Base-by-base conservation (phyloP, 2,113 vertebrate genomes). In the Festucalex cinctus region DNA sequence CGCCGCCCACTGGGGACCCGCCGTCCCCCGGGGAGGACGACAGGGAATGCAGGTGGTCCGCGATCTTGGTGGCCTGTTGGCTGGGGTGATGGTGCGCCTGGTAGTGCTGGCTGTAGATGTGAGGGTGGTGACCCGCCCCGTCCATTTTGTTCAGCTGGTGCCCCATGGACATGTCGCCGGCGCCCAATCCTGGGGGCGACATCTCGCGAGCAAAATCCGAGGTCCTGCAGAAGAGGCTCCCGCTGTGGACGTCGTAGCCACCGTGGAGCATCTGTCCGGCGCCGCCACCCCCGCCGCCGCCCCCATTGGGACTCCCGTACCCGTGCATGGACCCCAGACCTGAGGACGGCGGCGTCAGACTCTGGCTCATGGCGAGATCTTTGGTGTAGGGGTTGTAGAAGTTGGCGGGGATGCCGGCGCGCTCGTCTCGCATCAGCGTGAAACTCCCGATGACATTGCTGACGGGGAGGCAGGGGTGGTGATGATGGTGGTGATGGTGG, bases 361-460 rank as follows among this genome's bases (percentile, higher is more conserved):
- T 88, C 79, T 95, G 96, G 14, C 94, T 95, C 95, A 98, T 95
- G 76, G 93, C 90, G 35, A 97, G 94, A 86, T 99, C 97, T 91
- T 97, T 98, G 80, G 95, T 93, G 64, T 98, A 98, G 91, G 96
- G 96, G 81, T 94, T 92, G 72, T 98, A 98, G 62, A 98, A 91
- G 88, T 95, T 95, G 58, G 96, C 95, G 63, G 96, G 93, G 65
- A 98, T 89, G 81, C 94, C 93, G 57, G 9, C 60, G 3, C 96
- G 82, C 77, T 98, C 97, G 80, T 98, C 96, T 20, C 96, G 92
- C 95, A 98, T 96, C 68, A 98, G 93, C 79, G 96, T 94, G 88
- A 98, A 98, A 92, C 95, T 95, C 75, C 96, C 97, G 86, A 95
- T 95, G 63, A 98, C 96, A 84, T 95, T 95, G 65, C 95, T 94